Evolutionary conservation across 2,888 invertebrate genomes (phyloP), one percentile per base, ranked within the genome.

Genomic region (Perdita meconis): DNA sequence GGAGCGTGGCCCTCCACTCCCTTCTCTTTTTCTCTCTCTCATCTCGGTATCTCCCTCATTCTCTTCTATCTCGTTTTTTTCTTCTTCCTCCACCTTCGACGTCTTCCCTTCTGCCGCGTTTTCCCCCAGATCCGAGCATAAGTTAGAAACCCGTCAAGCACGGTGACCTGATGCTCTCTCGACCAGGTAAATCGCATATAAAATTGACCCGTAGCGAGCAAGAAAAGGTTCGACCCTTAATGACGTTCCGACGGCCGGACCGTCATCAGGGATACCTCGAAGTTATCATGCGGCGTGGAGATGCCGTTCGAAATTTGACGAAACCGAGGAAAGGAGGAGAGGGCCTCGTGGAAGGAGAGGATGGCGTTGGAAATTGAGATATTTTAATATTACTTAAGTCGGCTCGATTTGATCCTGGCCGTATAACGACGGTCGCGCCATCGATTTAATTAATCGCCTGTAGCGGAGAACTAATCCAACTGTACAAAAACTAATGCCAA

Each of bases 161-260:
- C 68, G 63, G 66, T 42, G 78, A 81, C 81, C 81, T 80, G 80
- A 66, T 73, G 69, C 68, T 26, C 36, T 64, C 42, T 73, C 71
- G 70, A 47, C 59, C 79, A 84, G 83, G 83, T 83, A 83, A 78
- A 83, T 83, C 81, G 73, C 70, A 65, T 81, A 80, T 80, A 81
- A 83, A 81, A 80, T 84, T 76, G 68, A 60, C 72, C 67, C 70
- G 63, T 38, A 19, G 19, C 59, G 34, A 10, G 22, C 30, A 53
- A 44, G 64, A 53, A 64, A 76, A 72, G 60, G 74, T 68, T 67
- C 53, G 40, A 42, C 47, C 12, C 24, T 30, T 78, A 76, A 74
- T 74, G 76, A 73, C 67, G 78, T 61, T 51, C 36, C 40, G 30
- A 44, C 69, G 59, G 70, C 24, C 59, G 53, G 50, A 57, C 68